These are phyloP conservation scores for Aptenodytes forsteri DNA, from an alignment of 2,113 vertebrate genomes.

Conservation along the genomic window DNA sequence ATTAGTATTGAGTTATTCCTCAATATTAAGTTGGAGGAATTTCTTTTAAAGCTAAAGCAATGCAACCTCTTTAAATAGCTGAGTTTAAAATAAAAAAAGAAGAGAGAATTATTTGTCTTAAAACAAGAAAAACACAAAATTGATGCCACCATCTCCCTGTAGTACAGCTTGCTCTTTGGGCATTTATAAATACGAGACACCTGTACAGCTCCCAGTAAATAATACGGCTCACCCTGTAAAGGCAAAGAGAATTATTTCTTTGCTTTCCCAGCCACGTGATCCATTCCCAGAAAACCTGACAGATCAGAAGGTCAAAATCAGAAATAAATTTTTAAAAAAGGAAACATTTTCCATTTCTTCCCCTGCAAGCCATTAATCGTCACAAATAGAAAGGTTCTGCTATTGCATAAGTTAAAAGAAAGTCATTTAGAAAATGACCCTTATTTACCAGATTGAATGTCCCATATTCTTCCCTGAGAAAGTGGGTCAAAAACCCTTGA, in stretches of 20 bases:
- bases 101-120: background rate
- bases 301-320: background rate
- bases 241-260: background rate
- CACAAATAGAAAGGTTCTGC: background rate
- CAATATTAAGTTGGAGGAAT: background rate
- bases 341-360: background rate
- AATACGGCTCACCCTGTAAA: fast-evolving
- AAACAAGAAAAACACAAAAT: background rate
- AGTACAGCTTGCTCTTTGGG: background rate
- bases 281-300: background rate
- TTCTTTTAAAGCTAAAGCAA: background rate
- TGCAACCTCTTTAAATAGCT: background rate
- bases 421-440: background rate
- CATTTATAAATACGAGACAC: background rate
- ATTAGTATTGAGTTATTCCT: background rate
- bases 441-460: constrained; percentile 92
- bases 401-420: background rate
- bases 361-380: background rate
- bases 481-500: constrained; percentile 89
- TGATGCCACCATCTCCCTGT: background rate
- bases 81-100: background rate
- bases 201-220: background rate
- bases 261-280: background rate
- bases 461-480: constrained; percentile 96
- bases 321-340: background rate